Evolutionary conservation across 2,888 invertebrate species (phyloP).

Genomic region (Oeneis ivallda): DNA sequence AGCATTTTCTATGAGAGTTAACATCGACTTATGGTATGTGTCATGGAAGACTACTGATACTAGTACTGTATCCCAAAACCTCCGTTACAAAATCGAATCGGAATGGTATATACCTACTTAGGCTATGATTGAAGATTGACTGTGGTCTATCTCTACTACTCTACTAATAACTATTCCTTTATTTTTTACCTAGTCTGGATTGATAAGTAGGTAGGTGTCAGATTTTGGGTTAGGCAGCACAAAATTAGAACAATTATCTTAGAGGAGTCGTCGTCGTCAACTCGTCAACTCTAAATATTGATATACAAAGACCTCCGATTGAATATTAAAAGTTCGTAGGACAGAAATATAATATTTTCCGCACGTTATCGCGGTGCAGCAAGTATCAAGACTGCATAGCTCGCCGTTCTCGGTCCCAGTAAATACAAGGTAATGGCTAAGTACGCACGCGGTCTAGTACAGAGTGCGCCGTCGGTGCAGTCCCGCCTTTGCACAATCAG

Average conservation of each 20-base stretch:
- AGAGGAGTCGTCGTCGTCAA: background rate
- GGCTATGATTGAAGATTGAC: no score
- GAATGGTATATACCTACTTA: no score
- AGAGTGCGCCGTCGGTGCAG: conserved; percentile 80
- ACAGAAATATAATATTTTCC: conserved; percentile 28
- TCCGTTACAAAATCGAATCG: no score
- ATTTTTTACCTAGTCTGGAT: no score
- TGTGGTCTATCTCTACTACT: no score
- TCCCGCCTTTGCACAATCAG: conserved; percentile 81
- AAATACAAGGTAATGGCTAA: conserved; percentile 82
- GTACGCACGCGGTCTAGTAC: conserved; percentile 81
- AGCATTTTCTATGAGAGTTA: background rate
- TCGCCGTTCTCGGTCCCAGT: conserved; percentile 66
- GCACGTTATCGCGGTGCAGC: conserved; percentile 38
- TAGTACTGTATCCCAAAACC: no score
- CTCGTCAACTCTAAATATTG: background rate
- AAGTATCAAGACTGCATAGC: conserved; percentile 64
- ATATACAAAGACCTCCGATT: background rate
- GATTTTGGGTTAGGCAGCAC: no score
- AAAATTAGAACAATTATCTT: background rate
- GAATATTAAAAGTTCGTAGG: background rate
- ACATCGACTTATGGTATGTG: no score
- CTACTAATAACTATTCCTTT: no score
- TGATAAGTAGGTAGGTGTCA: no score
- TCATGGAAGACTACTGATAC: no score